Percentiles rank a stretch among this genome's conserved stretches.
Evolutionary conservation across 2,888 invertebrate species (phyloP).

Genomic region (Trachelus troglodyta): DNA sequence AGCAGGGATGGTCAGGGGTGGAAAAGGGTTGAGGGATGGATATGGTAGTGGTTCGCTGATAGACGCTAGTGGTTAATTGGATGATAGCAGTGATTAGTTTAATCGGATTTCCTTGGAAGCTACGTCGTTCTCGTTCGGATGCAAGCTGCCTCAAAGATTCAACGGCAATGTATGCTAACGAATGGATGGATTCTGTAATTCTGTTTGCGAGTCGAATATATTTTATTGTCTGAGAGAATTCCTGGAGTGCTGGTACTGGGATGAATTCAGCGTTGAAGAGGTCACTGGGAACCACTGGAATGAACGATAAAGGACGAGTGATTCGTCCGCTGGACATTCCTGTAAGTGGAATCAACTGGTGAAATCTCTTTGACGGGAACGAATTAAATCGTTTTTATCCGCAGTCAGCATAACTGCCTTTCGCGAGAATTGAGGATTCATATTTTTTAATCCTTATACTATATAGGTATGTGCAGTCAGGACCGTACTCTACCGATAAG

Average conservation of each 20-base stretch:
- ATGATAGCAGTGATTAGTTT: constrained; percentile 20
- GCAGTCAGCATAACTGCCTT: background rate
- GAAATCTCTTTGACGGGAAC: background rate
- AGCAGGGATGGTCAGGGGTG: background rate
- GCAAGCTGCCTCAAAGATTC: constrained; percentile 10
- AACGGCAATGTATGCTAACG: constrained; percentile 10
- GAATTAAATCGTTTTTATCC: background rate
- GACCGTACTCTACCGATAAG: background rate
- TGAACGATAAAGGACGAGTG: background rate
- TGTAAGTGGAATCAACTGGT: background rate
- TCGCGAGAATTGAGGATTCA: background rate
- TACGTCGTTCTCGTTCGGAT: constrained; percentile 4
- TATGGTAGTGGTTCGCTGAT: constrained; percentile 6
- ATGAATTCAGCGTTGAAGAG: background rate
- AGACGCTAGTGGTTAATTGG: constrained; percentile 16
- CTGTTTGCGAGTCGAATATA: constrained; percentile 3
- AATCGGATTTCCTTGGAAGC: constrained; percentile 17
- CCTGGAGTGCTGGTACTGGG: background rate
- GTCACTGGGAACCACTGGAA: background rate
- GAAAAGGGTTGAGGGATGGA: background rate
- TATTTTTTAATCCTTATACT: background rate
- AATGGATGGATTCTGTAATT: constrained; percentile 14
- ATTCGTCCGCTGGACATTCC: background rate
- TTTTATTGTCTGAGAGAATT: background rate
- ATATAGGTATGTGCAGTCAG: background rate